Base-by-base conservation (phyloP, 2,888 invertebrate species). In the Standfussiana lucernea region DNA sequence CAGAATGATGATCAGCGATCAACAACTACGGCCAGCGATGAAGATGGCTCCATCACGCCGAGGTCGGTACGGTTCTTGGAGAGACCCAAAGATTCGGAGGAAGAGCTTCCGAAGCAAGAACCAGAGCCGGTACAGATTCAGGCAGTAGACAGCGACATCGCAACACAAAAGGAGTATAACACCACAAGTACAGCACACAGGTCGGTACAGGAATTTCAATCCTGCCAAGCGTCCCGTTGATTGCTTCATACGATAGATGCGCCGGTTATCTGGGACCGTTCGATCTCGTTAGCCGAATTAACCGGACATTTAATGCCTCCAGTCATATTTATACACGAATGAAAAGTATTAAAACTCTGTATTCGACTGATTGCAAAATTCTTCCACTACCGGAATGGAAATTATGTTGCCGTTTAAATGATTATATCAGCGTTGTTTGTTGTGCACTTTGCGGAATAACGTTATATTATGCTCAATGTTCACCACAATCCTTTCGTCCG, bases 31-130 rank as follows among this genome's bases (percentile, higher is more conserved):
- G 95, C 95, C 0, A 97, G 97, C 47, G 97, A 97, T 82, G 97
- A 97, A 82, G 97, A 97, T 72, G 95, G 95, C 0, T 97, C 97
- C 13, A 95, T 97, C 61, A 97, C 97, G 8, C 97, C 97, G 10
- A 96, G 98, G 61, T 98, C 98, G 1, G 98, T 98, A 8, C 97
- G 98, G 32, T 98, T 98, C 91, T 97, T 97, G 15, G 98, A 98
- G 86, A 92, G 96, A 70, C 86, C 94, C 0, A 90, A 92, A 61
- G 94, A 94, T 15, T 93, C 94, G 59, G 97, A 97, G 59, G 96
- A 95, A 21, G 95, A 96, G 1, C 87, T 92, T 0, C 78, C 84
- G 7, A 92, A 91, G 79, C 87, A 84, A 24, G 92, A 93, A 13
- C 68, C 88, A 5, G 92, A 92, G 18, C 67, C 85, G 0, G 65